A percentile compares a stretch with the other conserved stretches of the same genome.
phyloP scores from a whole-genome alignment of 2,113 vertebrate species.

The Motacilla alba region DNA sequence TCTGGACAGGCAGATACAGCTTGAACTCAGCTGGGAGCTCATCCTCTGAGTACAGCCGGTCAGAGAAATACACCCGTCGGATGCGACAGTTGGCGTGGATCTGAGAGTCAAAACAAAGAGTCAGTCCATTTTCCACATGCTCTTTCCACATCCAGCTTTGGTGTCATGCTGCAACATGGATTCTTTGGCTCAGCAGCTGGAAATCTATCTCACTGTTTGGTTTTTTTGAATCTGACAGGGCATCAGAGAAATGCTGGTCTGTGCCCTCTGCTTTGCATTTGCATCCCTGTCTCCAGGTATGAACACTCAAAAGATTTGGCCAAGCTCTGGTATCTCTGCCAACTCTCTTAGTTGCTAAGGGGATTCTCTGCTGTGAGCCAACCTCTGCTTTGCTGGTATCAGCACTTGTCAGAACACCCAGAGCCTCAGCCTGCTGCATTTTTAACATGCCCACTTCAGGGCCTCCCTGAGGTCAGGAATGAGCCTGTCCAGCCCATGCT shows the following conservation, averaged over 20 bases:
- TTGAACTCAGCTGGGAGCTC: slow-evolving; percentile 98
- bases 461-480: not conserved
- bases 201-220: not conserved
- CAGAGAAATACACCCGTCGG: slow-evolving; percentile 95
- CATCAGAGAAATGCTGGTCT: not conserved
- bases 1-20: slow-evolving; percentile 93
- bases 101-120: slow-evolving; percentile 63
- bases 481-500: not conserved
- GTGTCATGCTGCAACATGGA: not conserved
- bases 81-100: slow-evolving; percentile 97
- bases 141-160: not conserved
- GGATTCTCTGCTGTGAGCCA: not conserved
- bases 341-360: not conserved
- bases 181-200: not conserved
- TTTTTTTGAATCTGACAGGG: not conserved
- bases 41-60: slow-evolving; percentile 94
- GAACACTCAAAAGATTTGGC: not conserved
- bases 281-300: not conserved
- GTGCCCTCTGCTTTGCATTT: not conserved
- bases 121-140: not conserved
- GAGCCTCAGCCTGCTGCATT: not conserved
- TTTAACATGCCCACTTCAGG: not conserved
- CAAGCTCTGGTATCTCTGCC: not conserved
- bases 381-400: not conserved
- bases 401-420: not conserved